Conservation (phyloP, 2,888 invertebrate species). For the Oscheius sp. region DNA sequence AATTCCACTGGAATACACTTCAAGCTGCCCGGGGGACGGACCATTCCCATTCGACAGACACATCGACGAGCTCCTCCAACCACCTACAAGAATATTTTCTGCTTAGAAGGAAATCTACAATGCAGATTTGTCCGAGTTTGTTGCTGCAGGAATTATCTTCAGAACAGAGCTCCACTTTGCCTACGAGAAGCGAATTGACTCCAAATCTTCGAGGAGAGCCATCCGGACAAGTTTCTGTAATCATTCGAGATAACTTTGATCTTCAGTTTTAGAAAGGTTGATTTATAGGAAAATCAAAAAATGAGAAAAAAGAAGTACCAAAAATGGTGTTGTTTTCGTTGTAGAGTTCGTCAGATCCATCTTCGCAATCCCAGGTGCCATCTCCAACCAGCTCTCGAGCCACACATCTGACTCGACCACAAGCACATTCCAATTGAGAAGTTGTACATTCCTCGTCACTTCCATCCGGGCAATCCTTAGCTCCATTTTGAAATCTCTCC, state of each 20-base stretch:
- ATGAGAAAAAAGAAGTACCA: neutral
- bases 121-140: conserved; percentile 65
- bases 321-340: neutral
- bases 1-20: conserved; percentile 61
- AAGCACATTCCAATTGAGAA: conserved; percentile 72
- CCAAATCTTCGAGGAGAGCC: conserved; percentile 34
- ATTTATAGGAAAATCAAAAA: too few relatives aligned
- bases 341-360: conserved; percentile 54
- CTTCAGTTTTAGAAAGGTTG: too few relatives aligned
- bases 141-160: conserved; percentile 43
- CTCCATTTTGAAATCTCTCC: conserved; percentile 71
- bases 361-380: conserved; percentile 66
- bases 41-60: conserved; percentile 66
- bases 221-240: conserved; percentile 32
- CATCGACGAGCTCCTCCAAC: conserved; percentile 66
- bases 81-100: conserved; percentile 40
- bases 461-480: conserved; percentile 72
- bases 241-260: too few relatives aligned
- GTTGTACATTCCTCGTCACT: conserved; percentile 73
- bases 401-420: conserved; percentile 72
- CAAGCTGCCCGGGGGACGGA: conserved; percentile 63
- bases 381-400: conserved; percentile 70
- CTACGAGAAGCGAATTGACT: conserved; percentile 37
- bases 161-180: conserved; percentile 44
- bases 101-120: conserved; percentile 41